Conservation (phyloP, 35 echinoderm and acorn worm genomes). For the Apostichopus parvimensis region DNA sequence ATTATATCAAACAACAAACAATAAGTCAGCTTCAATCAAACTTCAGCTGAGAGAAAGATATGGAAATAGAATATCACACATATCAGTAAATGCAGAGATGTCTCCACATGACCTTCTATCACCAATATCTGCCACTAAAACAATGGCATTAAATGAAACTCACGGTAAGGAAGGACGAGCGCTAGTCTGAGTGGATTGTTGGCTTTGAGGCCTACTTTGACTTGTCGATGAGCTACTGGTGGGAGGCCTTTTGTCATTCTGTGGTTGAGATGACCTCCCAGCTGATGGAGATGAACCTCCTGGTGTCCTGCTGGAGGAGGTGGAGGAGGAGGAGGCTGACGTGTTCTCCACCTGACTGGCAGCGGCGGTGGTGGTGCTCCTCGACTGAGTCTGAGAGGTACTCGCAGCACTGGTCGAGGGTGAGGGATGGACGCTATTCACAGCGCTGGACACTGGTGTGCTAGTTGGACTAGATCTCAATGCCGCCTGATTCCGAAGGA, state of each 20-base stretch:
- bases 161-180: not conserved
- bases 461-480: not conserved
- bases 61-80: no score
- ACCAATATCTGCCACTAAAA: no score
- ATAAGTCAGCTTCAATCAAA: no score
- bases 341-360: not conserved
- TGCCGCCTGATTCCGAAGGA: not conserved
- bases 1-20: no score
- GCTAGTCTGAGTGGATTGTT: constrained; percentile 37
- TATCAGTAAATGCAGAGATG: no score
- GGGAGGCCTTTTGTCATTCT: not conserved
- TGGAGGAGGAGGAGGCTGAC: not conserved
- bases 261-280: not conserved
- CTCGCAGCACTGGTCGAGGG: constrained; percentile 37
- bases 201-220: constrained; percentile 16
- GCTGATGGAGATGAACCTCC: constrained; percentile 31
- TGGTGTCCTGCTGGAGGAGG: not conserved
- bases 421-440: constrained; percentile 22
- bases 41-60: no score
- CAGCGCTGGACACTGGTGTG: not conserved
- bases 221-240: not conserved
- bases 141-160: not conserved
- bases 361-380: constrained; percentile 16
- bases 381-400: constrained; percentile 48
- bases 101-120: no score